phyloP scores from a whole-genome alignment of 2,888 invertebrate species.

The Isoperla grammatica region DNA sequence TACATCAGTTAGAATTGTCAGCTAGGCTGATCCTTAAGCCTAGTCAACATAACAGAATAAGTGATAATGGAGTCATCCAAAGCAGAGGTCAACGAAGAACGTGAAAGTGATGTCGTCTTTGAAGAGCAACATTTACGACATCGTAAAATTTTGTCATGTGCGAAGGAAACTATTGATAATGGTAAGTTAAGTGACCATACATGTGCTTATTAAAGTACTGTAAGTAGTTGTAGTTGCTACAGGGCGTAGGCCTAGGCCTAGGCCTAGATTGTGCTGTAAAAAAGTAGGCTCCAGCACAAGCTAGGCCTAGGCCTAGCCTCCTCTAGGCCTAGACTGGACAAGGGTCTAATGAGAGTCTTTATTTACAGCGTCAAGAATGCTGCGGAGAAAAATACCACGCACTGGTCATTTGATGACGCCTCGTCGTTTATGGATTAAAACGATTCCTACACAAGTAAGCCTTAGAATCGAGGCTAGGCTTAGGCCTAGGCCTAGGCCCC shows the following conservation, averaged over 20 bases:
- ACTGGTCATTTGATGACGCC: conserved; percentile 85
- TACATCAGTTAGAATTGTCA: too few species aligned
- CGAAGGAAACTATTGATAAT: conserved; percentile 54
- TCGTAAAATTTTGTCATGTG: conserved; percentile 52
- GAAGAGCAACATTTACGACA: conserved; percentile 40
- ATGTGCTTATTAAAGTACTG: too few species aligned
- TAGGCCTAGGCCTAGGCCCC: not conserved
- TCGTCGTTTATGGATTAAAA: conserved; percentile 74
- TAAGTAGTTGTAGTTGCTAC: not conserved
- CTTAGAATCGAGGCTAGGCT: too few species aligned
- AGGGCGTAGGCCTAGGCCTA: conserved; percentile 6
- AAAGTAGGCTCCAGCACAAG: too few species aligned
- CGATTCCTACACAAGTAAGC: conserved; percentile 66
- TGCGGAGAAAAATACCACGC: conserved; percentile 78
- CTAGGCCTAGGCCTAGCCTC: not conserved
- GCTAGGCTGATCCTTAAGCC: too few species aligned
- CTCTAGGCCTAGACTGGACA: conserved; percentile 16
- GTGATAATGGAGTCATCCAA: conserved; percentile 3
- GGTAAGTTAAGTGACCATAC: conserved; percentile 41
- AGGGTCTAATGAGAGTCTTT: too few species aligned
- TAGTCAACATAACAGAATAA: too few species aligned
- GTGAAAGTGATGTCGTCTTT: not conserved
- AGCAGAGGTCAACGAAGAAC: not conserved
- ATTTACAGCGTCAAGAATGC: conserved; percentile 67
- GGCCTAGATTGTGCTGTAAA: too few species aligned